phyloP scores from a whole-genome alignment of 2,888 invertebrate species.

The Tipula vernalis region DNA sequence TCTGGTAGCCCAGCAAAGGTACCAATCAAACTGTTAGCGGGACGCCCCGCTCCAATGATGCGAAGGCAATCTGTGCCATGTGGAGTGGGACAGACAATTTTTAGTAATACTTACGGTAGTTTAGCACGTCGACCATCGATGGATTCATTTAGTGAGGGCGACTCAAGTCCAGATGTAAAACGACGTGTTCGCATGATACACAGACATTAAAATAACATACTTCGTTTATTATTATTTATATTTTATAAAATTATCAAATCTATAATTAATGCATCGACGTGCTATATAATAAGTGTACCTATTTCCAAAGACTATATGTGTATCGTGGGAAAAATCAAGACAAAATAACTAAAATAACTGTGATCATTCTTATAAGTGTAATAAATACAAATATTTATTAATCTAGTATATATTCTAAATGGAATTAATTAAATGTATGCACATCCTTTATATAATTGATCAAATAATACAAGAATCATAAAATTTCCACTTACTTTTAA shows the following conservation, averaged over 20 bases:
- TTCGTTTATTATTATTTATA: not conserved
- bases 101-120: conserved; percentile 12
- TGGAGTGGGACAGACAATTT: conserved; percentile 14
- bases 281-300: not conserved
- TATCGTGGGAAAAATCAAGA: not conserved
- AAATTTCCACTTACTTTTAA: not conserved
- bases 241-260: not conserved
- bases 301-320: not conserved
- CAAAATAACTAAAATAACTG: not conserved
- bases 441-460: not conserved
- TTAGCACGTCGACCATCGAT: conserved; percentile 23
- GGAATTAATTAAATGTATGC: not conserved
- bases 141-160: conserved; percentile 21
- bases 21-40: conserved; percentile 14
- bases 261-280: not conserved
- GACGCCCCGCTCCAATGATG: conserved; percentile 17
- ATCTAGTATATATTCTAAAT: not conserved
- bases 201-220: conserved; percentile 23
- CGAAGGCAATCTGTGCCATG: conserved; percentile 18
- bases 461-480: not conserved
- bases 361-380: not conserved
- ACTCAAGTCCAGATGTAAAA: conserved; percentile 24
- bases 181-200: conserved; percentile 33
- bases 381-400: not conserved
- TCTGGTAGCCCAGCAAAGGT: conserved; percentile 16